A percentile compares a stretch with the other conserved stretches of the same genome.
phyloP scores from a whole-genome alignment of 2,113 vertebrate genomes.

The Nothobranchius kuhntae region DNA sequence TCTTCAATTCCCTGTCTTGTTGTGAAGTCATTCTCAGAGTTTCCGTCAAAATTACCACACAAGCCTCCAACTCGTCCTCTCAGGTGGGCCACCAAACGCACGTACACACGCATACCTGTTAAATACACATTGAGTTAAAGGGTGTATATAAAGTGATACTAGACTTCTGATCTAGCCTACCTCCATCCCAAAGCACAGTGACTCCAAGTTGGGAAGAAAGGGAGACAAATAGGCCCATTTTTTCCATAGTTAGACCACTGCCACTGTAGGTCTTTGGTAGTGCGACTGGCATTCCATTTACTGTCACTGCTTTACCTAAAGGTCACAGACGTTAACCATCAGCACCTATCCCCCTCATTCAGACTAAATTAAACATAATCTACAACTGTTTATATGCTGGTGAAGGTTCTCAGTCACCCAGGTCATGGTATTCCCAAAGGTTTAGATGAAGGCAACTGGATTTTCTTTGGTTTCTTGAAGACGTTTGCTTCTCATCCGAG shows the following conservation, averaged over 20 bases:
- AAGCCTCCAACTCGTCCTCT: slow-evolving; percentile 83
- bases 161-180: slow-evolving; percentile 60
- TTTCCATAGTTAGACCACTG: slow-evolving; percentile 81
- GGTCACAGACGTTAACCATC: slow-evolving; percentile 4
- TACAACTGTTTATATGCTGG: too few species aligned
- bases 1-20: slow-evolving; percentile 87
- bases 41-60: slow-evolving; percentile 90
- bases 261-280: slow-evolving; percentile 86
- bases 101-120: slow-evolving; percentile 87
- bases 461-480: too few species aligned
- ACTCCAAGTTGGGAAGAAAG: slow-evolving; percentile 83
- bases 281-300: slow-evolving; percentile 84
- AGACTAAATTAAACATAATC: too few species aligned
- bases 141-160: too few species aligned
- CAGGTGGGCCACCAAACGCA: slow-evolving; percentile 82
- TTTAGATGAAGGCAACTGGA: too few species aligned
- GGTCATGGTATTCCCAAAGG: too few species aligned
- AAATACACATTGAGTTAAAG: background rate
- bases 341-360: too few species aligned
- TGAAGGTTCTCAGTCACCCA: too few species aligned
- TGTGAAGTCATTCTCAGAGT: slow-evolving; percentile 87
- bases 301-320: slow-evolving; percentile 85
- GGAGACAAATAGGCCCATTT: slow-evolving; percentile 83
- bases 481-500: too few species aligned
- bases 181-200: slow-evolving; percentile 90